Percentiles rank a stretch among this genome's conserved stretches.
Conservation (phyloP, 2,888 invertebrate species). For the Unio pictorum region DNA sequence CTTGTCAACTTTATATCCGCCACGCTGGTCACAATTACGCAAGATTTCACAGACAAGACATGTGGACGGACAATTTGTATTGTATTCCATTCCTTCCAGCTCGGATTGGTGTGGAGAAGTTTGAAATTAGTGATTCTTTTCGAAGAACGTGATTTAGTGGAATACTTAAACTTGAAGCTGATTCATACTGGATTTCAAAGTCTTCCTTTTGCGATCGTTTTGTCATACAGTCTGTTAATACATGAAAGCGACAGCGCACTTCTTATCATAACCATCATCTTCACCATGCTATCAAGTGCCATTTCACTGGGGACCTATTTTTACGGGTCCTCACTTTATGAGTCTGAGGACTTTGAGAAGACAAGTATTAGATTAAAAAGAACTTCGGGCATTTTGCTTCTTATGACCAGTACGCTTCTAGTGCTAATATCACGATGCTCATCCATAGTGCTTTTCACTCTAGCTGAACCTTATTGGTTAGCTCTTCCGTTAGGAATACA, state of each 20-base stretch:
- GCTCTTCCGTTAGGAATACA: constrained; percentile 37
- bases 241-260: constrained; percentile 13
- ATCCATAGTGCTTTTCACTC: constrained; percentile 38
- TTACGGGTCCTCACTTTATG: constrained; percentile 29
- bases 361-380: constrained; percentile 19
- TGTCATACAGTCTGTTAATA: constrained; percentile 29
- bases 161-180: constrained; percentile 44
- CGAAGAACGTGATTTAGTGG: constrained; percentile 45
- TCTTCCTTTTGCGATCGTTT: constrained; percentile 38
- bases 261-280: constrained; percentile 22
- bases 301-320: constrained; percentile 34
- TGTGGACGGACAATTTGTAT: constrained; percentile 41
- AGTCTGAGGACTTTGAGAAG: constrained; percentile 34
- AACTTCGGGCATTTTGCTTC: constrained; percentile 29
- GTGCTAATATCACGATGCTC: constrained; percentile 40
- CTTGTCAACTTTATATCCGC: constrained; percentile 49
- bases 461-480: constrained; percentile 37
- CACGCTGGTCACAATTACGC: constrained; percentile 37
- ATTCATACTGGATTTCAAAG: constrained; percentile 49
- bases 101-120: constrained; percentile 53
- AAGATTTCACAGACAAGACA: constrained; percentile 38
- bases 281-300: constrained; percentile 27
- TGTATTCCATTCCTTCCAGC: constrained; percentile 44
- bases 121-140: constrained; percentile 43
- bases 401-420: constrained; percentile 32